These are phyloP conservation scores for Tokudaia muenninki DNA, from an alignment of 2,797 vertebrate genomes.

Conservation along the genomic window DNA sequence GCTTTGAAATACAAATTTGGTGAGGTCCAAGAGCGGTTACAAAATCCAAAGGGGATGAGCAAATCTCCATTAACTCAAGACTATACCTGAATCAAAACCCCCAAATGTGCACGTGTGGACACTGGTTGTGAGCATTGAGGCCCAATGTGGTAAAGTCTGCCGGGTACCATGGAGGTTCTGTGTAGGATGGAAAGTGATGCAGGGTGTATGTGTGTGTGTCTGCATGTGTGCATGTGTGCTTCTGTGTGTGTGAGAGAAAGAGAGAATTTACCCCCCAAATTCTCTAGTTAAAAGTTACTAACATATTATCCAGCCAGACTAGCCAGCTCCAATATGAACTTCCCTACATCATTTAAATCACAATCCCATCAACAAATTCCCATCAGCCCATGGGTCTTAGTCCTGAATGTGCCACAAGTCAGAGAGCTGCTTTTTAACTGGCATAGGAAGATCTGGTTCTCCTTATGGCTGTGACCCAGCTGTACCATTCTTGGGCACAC, in stretches of 20 bases:
- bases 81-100: background rate
- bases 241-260: no score
- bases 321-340: background rate
- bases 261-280: background rate
- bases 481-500: background rate
- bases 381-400: background rate
- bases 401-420: background rate
- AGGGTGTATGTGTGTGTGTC: background rate
- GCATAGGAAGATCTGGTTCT: background rate
- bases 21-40: background rate
- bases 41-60: background rate
- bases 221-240: background rate
- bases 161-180: background rate
- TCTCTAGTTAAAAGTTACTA: background rate
- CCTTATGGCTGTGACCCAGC: background rate
- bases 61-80: conserved; percentile 2
- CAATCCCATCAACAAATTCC: background rate
- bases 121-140: background rate
- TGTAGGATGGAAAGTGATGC: no score
- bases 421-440: background rate
- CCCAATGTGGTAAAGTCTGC: background rate
- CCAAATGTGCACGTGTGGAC: background rate
- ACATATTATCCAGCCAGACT: background rate
- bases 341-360: background rate
- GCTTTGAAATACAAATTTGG: conserved; percentile 33